Evolutionary conservation across 2,113 vertebrate species (phyloP), one percentile per base, ranked within the genome.

Genomic region (Salvelinus sp.): DNA sequence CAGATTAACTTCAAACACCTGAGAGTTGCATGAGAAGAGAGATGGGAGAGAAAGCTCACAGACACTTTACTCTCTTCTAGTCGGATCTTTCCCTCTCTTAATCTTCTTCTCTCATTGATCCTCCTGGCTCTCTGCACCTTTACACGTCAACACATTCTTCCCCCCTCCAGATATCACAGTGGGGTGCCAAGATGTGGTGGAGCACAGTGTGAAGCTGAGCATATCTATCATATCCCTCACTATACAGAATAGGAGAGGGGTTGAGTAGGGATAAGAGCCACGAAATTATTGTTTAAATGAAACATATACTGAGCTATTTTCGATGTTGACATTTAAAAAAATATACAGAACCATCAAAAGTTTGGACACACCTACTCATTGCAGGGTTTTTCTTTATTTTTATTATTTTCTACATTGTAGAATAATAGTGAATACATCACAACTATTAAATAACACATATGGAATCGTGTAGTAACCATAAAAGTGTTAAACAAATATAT

Each of bases 141-240:
- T 48, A 14, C 23, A 65, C 25, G 28, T 28, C 13, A 67, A 25
- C 65, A 67, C 28, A 67, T 67, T 30, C 28, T 18, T 28, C n/a
- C 6, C 23, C 22, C 28, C 73, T 77, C 30, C 38, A 22, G 67
- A 22, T 48, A 13, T 48, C 44, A 18, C 20, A 20, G 68, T 4
- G 6, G 1, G n/a, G 38, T 63, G 22, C 60, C 18, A 60, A 16
- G 20, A 23, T 2, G 12, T 63, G 60, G 18, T 54, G 50, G 54
- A 20, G 54, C 54, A 57, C 16, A 20, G 54, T 57, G 54, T 18
- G 76, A 73, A 77, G 14, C 63, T 54, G 54, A 65, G 75, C 65
- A 25, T 63, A 75, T 74, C 82, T 33, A 1, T 66, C 58, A 72
- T 50, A 14, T 62, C 22, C 38, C 69, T 72, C 6, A n/a, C 58